These are phyloP conservation scores for Ciconia boyciana DNA, from an alignment of 2,113 vertebrate species.

Conservation along the genomic window DNA sequence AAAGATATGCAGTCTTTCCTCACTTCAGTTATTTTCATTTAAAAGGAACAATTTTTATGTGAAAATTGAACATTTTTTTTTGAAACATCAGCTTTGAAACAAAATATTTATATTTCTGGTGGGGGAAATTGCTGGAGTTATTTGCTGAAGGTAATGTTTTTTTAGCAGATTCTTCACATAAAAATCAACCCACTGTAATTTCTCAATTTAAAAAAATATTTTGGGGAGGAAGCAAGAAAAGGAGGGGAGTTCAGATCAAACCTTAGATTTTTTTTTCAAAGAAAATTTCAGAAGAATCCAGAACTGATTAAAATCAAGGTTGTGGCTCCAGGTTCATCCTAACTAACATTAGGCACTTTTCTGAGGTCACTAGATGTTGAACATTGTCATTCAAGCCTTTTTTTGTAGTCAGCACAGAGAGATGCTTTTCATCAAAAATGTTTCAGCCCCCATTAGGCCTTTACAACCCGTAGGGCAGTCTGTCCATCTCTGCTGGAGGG, in stretches of 20 bases:
- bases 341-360: neutral
- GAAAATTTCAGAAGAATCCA: neutral
- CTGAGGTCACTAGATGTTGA: neutral
- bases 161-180: neutral
- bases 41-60: neutral
- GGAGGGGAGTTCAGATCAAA: neutral
- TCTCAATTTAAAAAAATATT: neutral
- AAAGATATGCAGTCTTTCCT: neutral
- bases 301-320: neutral
- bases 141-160: neutral
- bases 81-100: neutral
- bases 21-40: neutral
- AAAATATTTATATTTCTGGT: neutral
- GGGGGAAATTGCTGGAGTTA: neutral
- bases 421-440: neutral
- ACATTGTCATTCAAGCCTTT: neutral
- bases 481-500: neutral
- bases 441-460: neutral
- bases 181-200: neutral
- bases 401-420: neutral
- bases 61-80: neutral
- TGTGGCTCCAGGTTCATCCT: neutral
- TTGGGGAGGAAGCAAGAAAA: neutral
- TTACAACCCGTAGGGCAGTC: neutral
- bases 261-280: too few species aligned